Evolutionary conservation across 1,140 invertebrate species (phyloP), one percentile per base, ranked within the genome.

Genomic region (Eciton burchellii): DNA sequence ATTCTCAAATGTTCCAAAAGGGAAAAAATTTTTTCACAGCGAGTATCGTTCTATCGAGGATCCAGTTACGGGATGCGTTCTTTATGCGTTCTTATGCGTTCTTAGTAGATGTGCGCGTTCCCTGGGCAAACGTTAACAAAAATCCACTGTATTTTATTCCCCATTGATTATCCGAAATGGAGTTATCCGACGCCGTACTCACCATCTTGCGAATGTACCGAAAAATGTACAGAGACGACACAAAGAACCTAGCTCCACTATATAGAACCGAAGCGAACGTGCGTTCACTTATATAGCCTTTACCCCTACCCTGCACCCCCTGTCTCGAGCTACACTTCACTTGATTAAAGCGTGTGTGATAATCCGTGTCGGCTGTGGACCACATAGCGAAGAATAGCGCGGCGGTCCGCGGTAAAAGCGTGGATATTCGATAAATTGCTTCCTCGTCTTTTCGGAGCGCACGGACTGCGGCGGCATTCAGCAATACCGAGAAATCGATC

Each of bases 261-360:
- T 92, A 92, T 90, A 93, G 92, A 92, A 84, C 70, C 83, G 89
- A 90, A 88, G 73, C 88, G 83, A 79, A 89, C 68, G 83, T 91
- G 86, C 89, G 87, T 91, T 93, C 88, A 90, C 91, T 94, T 93
- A 93, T 93, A 93, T 93, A 93, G 92, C 87, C 85, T 90, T 89
- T 91, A 88, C 85, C 90, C 91, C 91, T 90, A 89, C 92, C 86
- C 4, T 9, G 41, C 65, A 81, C 71, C 54, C 62, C 83, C 73
- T 59, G 59, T 76, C n/a, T n/a, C 76, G 83, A 81, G 79, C 73
- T 83, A 88, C 89, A 90, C 82, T 91, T 90, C 87, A 85, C 85
- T 90, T 72, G 77, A 89, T 88, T 72, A 88, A 84, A 74, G 73
- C 79, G 71, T 82, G 66, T 82, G 83, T 82, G 89, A 90, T 90